Evolutionary conservation across 2,888 invertebrate genomes (phyloP).

Genomic region (Callyntrura sp.): DNA sequence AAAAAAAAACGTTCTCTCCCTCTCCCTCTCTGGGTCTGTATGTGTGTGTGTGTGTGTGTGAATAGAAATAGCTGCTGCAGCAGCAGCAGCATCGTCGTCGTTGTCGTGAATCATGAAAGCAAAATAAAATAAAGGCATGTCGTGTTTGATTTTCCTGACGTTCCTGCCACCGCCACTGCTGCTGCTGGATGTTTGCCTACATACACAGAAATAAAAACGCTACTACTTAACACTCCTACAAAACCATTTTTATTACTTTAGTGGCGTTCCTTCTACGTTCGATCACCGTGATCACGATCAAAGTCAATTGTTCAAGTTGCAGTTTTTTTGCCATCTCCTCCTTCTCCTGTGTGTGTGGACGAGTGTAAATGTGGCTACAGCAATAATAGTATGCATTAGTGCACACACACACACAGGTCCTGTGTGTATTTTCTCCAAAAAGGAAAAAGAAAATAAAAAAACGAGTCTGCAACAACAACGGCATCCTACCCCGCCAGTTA

Average conservation of each 20-base stretch:
- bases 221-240: slow-evolving; percentile 13
- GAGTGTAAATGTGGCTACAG: background rate
- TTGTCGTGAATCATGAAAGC: background rate
- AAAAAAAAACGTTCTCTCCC: background rate
- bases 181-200: slow-evolving; percentile 7
- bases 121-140: slow-evolving; percentile 32
- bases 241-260: slow-evolving; percentile 40
- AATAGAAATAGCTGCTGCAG: background rate
- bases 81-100: background rate
- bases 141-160: background rate
- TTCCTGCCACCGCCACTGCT: background rate
- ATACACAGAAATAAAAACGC: slow-evolving; percentile 29
- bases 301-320: slow-evolving; percentile 36
- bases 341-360: background rate
- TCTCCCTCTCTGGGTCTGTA: no score
- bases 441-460: background rate
- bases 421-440: background rate
- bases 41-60: background rate
- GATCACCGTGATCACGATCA: slow-evolving; percentile 51
- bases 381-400: background rate
- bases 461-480: slow-evolving; percentile 27
- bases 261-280: slow-evolving; percentile 50
- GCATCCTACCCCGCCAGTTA: background rate
- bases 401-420: background rate
- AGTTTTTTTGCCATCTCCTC: slow-evolving; percentile 39